A percentile compares a stretch with the other conserved stretches of the same genome.
Evolutionary conservation across 2,113 vertebrate species (phyloP).

Genomic region (Miniopterus natalensis): DNA sequence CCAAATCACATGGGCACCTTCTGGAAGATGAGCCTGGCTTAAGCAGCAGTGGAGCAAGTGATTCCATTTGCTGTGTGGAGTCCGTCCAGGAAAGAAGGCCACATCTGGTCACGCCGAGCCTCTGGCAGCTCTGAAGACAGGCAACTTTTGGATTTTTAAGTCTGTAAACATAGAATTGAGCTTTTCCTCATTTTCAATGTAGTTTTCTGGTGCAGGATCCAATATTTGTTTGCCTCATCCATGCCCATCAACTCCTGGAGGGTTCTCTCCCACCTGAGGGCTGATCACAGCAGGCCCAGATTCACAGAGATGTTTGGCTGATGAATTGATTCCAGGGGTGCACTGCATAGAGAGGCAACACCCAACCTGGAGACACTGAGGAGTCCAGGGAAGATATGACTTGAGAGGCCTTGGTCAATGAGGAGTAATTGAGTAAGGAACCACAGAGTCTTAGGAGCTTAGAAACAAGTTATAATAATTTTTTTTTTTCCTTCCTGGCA

Average conservation of each 20-base stretch:
- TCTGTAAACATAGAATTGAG: conserved; percentile 22
- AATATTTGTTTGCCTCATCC: neutral
- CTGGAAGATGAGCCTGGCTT: conserved; percentile 36
- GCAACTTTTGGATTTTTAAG: neutral
- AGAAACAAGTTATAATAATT: neutral
- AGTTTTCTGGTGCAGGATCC: neutral
- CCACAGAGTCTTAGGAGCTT: neutral
- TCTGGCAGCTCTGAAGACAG: conserved; percentile 18
- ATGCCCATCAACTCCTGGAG: neutral
- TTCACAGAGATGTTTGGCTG: neutral
- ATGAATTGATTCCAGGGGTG: neutral
- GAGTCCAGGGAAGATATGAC: neutral
- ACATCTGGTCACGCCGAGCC: neutral
- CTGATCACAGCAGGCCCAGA: neutral
- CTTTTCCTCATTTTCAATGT: neutral
- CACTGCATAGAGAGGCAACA: neutral
- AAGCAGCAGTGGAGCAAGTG: neutral
- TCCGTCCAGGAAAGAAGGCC: neutral
- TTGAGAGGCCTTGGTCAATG: neutral
- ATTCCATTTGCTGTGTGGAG: neutral
- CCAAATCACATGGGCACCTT: neutral
- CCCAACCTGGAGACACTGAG: neutral
- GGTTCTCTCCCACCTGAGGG: neutral
- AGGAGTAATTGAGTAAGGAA: neutral
- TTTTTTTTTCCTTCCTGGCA: too few species aligned